Evolutionary conservation across 2,797 vertebrate genomes (phyloP).

Genomic region (Distichodus sexfasciatus): DNA sequence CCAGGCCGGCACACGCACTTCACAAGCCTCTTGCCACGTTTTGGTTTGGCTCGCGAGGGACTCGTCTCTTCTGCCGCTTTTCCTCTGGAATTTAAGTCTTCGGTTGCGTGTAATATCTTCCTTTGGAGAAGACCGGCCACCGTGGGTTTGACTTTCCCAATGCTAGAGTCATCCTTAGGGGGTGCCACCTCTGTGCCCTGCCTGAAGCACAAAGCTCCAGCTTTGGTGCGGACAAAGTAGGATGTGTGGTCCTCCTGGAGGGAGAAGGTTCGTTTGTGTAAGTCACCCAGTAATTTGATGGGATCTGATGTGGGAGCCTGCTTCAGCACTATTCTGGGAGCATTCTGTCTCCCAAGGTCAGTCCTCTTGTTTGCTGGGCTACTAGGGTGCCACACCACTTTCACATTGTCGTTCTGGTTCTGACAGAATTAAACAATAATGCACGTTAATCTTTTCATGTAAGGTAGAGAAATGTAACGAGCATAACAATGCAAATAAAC

Average conservation of each 20-base stretch:
- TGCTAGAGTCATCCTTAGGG: constrained; percentile 62
- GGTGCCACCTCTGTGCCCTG: constrained; percentile 83
- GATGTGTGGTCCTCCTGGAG: constrained; percentile 80
- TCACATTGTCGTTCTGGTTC: constrained; percentile 50
- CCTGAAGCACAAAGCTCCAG: constrained; percentile 89
- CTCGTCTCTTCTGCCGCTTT: constrained; percentile 55
- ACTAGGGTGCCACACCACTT: constrained; percentile 38
- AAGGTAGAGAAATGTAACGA: not conserved
- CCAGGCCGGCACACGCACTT: constrained; percentile 92
- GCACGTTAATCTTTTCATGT: not conserved
- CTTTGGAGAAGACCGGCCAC: constrained; percentile 54
- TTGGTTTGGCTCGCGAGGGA: constrained; percentile 56
- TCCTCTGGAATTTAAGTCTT: constrained; percentile 29
- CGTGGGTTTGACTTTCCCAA: constrained; percentile 46
- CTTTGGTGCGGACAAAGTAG: constrained; percentile 91
- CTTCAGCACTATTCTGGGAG: not conserved
- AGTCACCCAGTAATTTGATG: constrained; percentile 60
- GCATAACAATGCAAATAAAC: not conserved
- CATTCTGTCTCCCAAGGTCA: constrained; percentile 21
- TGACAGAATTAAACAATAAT: constrained; percentile 28
- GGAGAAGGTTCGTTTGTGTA: constrained; percentile 76
- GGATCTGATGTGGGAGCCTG: constrained; percentile 40
- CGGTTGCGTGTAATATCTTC: constrained; percentile 62
- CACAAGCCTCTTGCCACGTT: constrained; percentile 72
- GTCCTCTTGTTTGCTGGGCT: constrained; percentile 36